Percentiles rank a stretch among this genome's conserved stretches.
Conservation (phyloP, 2,113 vertebrate species). For the Scalopus aquaticus region DNA sequence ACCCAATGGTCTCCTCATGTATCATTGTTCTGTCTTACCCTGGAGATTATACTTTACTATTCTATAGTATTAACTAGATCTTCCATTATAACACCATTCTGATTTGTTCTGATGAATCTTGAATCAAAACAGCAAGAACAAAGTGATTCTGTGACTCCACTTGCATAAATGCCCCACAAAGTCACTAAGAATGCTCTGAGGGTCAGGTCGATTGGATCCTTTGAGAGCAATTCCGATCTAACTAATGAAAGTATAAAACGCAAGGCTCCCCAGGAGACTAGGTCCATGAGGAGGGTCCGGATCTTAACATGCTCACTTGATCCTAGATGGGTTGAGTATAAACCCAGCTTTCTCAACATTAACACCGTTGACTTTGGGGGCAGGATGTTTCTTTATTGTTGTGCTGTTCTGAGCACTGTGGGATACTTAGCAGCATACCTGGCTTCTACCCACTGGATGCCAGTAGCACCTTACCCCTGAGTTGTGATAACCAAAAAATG, state of each 20-base stretch:
- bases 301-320: background rate
- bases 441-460: background rate
- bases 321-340: background rate
- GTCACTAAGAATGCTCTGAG: background rate
- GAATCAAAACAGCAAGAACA: conserved; percentile 15
- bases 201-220: background rate
- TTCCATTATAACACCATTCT: background rate
- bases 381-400: background rate
- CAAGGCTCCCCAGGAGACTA: background rate
- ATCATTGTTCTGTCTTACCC: background rate
- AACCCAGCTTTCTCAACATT: background rate
- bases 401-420: background rate
- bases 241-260: background rate
- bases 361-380: background rate
- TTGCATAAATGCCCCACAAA: background rate
- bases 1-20: background rate
- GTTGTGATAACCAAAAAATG: background rate
- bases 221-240: background rate
- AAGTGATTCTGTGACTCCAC: background rate
- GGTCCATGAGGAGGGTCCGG: background rate
- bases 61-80: background rate
- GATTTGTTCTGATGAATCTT: background rate
- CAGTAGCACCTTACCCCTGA: background rate
- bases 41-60: background rate
- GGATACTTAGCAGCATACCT: background rate